These are phyloP conservation scores for Heterohyrax brucei DNA, from an alignment of 2,797 vertebrate genomes.

Conservation along the genomic window DNA sequence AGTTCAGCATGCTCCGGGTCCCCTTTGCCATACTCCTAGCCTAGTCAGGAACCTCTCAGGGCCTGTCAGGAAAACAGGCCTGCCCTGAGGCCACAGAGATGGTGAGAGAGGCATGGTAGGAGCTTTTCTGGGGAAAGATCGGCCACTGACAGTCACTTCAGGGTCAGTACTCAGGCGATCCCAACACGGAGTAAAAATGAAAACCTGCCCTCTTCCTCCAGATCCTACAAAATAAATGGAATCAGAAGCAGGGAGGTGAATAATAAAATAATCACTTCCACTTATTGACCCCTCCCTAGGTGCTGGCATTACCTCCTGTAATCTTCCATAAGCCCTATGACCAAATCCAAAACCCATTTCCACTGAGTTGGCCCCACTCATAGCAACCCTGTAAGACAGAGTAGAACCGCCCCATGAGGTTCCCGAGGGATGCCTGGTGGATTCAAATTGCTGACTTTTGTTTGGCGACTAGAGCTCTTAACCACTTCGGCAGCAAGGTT, in stretches of 20 bases:
- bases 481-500: too few species aligned
- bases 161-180: background rate
- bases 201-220: background rate
- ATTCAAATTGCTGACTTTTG: too few species aligned
- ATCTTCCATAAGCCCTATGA: accelerated
- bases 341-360: too few species aligned
- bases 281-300: background rate
- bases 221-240: background rate
- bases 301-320: background rate
- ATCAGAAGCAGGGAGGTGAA: background rate
- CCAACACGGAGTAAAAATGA: background rate
- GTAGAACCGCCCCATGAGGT: too few species aligned
- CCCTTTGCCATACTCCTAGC: background rate
- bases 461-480: too few species aligned
- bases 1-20: background rate
- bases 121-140: background rate
- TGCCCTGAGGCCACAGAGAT: background rate
- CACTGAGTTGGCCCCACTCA: too few species aligned
- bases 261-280: background rate
- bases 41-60: background rate
- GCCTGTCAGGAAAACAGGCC: background rate
- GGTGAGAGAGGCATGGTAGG: accelerated
- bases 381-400: too few species aligned
- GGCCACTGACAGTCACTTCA: background rate
- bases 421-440: too few species aligned